These are phyloP conservation scores for Cyphomyrmex costatus DNA, from an alignment of 1,140 invertebrate species.

Conservation along the genomic window DNA sequence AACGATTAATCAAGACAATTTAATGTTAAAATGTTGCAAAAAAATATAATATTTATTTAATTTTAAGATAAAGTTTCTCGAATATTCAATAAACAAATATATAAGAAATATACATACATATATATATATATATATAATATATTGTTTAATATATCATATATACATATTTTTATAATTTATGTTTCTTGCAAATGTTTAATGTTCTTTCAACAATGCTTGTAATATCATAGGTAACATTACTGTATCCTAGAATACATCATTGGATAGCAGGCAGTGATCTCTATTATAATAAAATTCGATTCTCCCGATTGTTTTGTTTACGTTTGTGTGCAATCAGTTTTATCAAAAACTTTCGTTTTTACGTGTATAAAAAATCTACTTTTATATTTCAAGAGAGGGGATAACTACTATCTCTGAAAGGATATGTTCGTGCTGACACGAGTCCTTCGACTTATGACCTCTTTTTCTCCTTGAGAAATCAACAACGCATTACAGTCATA, in stretches of 20 bases:
- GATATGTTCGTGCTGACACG: background rate
- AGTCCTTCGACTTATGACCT: constrained; percentile 26
- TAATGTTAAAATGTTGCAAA: background rate
- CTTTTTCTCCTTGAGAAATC: background rate
- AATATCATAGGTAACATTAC: background rate
- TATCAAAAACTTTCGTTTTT: constrained; percentile 55
- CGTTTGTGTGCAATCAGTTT: background rate
- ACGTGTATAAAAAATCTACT: background rate
- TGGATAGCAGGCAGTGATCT: constrained; percentile 10
- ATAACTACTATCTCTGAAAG: background rate
- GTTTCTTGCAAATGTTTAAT: background rate
- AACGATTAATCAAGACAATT: background rate
- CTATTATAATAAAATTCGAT: constrained; percentile 52
- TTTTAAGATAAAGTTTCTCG: background rate
- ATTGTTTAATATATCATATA: background rate
- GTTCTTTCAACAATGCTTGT: background rate
- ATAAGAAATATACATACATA: background rate
- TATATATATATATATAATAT: background rate
- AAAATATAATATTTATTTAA: background rate
- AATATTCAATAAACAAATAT: background rate
- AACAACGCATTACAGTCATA: background rate
- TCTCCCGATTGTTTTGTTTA: background rate
- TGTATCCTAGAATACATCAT: background rate
- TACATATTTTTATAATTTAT: background rate
- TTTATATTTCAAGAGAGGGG: background rate